Conservation (phyloP, 1,140 invertebrate genomes). For the Papilio polyxenes region DNA sequence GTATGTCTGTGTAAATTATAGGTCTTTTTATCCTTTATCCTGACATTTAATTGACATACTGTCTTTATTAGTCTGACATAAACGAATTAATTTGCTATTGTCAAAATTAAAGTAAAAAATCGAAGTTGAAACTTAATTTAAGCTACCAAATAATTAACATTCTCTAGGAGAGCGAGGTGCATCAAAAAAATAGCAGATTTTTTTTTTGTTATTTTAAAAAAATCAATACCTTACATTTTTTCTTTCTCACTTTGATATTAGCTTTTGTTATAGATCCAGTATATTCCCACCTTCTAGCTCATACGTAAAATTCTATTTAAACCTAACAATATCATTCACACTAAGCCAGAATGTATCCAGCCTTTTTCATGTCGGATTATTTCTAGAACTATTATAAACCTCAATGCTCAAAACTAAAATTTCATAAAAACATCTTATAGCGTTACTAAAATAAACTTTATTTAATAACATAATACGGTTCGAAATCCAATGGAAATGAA, state of each 20-base stretch:
- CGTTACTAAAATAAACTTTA: neutral
- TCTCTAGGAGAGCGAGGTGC: too few species aligned
- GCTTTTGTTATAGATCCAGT: neutral
- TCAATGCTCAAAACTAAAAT: neutral
- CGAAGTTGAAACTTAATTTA: neutral
- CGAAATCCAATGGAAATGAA: slow-evolving; percentile 24
- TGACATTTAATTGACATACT: slow-evolving; percentile 6
- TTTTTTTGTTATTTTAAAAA: neutral
- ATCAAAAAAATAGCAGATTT: too few species aligned
- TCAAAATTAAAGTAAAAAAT: neutral
- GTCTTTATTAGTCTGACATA: neutral
- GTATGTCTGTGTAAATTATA: neutral
- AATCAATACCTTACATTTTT: neutral
- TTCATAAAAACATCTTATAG: neutral
- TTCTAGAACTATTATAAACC: slow-evolving; percentile 35
- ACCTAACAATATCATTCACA: slow-evolving; percentile 1
- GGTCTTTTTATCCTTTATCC: neutral
- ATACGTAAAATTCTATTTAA: neutral
- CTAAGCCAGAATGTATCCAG: slow-evolving; percentile 16
- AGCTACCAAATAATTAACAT: too few species aligned
- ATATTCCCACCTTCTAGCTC: neutral
- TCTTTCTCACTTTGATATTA: neutral
- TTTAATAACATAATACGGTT: neutral
- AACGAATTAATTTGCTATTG: neutral
- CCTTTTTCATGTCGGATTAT: slow-evolving; percentile 37